Evolutionary conservation across 1,140 invertebrate species (phyloP), one percentile per base, ranked within the genome.

Genomic region (Andricus grossulariae): DNA sequence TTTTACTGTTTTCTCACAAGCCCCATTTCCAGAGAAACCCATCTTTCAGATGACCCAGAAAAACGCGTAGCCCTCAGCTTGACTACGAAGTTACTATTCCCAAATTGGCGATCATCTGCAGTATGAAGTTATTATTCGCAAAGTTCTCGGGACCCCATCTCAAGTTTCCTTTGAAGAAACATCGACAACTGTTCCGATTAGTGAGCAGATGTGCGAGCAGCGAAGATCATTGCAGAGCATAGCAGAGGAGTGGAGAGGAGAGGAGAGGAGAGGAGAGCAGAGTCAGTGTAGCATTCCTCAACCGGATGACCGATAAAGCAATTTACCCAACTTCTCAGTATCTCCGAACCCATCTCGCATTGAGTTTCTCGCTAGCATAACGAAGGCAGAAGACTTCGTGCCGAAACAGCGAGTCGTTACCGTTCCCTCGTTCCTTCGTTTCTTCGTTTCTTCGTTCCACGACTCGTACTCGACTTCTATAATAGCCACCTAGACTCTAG

Each of bases 401-500:
- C 75, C 75, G 72, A 72, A 73, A 72, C 75, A 71, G 60, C 71
- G 66, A 72, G 55, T 77, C 75, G 70, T 76, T 76, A 76, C 71
- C 45, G 8, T 45, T 45, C 39, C 25, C 5, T 32, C 25, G 25
- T 32, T 32, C 25, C 25, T 5, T 32, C 25, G 25, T 32, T 32
- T 5, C 25, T 32, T 32, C 52, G 50, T 51, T 57, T 5, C 25
- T 32, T 32, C 52, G 50, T 51, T 57, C 75, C 71, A 57, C 66
- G 70, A 49, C 52, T 57, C 55, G 75, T 32, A 32, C 25, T 32
- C 25, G 39, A 45, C 39, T 45, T 7, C 6, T 45, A 45, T 77
- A 77, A 77, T 77, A 71, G 75, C 75, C 75, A 77, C 75, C 75
- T 77, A 73, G 71, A 77, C 66, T 73, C 18, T 39, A 25, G n/a